These are phyloP conservation scores for Cottoperca gobio DNA, from an alignment of 2,797 vertebrate species.

Conservation along the genomic window DNA sequence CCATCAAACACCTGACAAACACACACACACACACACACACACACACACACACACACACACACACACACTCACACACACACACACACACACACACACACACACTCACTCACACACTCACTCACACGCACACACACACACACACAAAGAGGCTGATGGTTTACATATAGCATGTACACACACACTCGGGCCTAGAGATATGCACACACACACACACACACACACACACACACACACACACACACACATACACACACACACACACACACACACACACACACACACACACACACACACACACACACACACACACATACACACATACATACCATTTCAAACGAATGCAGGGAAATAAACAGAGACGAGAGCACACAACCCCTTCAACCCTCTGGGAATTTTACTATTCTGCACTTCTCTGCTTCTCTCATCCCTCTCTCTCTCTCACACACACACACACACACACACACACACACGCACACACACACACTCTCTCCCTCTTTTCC, in stretches of 20 bases:
- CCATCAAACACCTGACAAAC: conserved; percentile 77
- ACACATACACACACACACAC: conserved; percentile 47
- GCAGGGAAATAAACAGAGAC: conserved; percentile 88
- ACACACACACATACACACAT: conserved; percentile 55
- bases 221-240: conserved; percentile 68
- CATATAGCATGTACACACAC: conserved; percentile 56
- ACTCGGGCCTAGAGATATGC: conserved; percentile 19
- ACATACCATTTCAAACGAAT: conserved; percentile 85
- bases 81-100: conserved; percentile 53
- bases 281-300: conserved; percentile 54
- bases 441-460: conserved; percentile 10
- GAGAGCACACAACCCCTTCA: conserved; percentile 84
- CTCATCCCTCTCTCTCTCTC: conserved; percentile 79
- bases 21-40: conserved; percentile 48
- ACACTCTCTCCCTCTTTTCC: conserved; percentile 59
- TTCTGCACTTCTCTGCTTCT: conserved; percentile 86
- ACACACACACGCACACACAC: conserved; percentile 57
- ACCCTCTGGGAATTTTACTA: conserved; percentile 88
- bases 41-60: conserved; percentile 44
- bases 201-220: conserved; percentile 47
- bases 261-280: conserved; percentile 48
- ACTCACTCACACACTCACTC: conserved; percentile 61
- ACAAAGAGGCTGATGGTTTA: conserved; percentile 42
- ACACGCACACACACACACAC: conserved; percentile 46
- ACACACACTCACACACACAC: conserved; percentile 56